These are phyloP conservation scores for Psettodes erumei DNA, from an alignment of 2,113 vertebrate genomes.

Conservation along the genomic window DNA sequence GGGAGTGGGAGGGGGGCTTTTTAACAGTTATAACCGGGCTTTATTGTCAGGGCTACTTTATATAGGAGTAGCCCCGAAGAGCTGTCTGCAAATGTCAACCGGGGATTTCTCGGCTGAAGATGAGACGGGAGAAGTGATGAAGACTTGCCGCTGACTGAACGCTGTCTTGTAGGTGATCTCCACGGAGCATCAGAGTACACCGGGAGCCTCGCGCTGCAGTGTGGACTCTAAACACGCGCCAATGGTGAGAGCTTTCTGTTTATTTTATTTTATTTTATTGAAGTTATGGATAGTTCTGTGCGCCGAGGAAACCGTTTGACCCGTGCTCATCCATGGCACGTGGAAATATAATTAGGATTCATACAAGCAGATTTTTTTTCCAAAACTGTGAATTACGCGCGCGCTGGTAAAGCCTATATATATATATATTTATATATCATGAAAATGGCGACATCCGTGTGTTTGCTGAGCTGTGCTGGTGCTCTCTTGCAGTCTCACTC, in stretches of 20 bases:
- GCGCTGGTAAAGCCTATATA: not conserved
- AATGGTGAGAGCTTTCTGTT: constrained; percentile 87
- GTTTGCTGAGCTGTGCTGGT: constrained; percentile 30
- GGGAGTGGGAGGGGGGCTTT: constrained; percentile 89
- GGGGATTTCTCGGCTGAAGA: constrained; percentile 63
- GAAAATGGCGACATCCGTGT: constrained; percentile 36
- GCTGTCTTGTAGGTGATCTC: constrained; percentile 91
- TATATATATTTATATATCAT: too few relatives aligned
- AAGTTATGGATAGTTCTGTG: not conserved
- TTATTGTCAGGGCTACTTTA: constrained; percentile 91
- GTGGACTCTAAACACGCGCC: constrained; percentile 86
- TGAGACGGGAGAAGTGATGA: constrained; percentile 72
- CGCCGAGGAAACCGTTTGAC: not conserved
- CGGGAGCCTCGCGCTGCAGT: constrained; percentile 85
- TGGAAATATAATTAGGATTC: not conserved
- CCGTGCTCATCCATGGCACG: not conserved
- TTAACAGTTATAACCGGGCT: constrained; percentile 83
- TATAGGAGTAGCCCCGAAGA: constrained; percentile 71
- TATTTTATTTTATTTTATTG: not conserved
- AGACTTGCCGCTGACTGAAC: constrained; percentile 70
- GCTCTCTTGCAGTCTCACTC: constrained; percentile 88
- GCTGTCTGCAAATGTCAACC: constrained; percentile 75
- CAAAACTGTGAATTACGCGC: not conserved
- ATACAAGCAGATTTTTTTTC: not conserved
- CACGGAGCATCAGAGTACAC: constrained; percentile 85